These are phyloP conservation scores for Florisuga fusca DNA, from an alignment of 2,797 vertebrate species.

Conservation along the genomic window DNA sequence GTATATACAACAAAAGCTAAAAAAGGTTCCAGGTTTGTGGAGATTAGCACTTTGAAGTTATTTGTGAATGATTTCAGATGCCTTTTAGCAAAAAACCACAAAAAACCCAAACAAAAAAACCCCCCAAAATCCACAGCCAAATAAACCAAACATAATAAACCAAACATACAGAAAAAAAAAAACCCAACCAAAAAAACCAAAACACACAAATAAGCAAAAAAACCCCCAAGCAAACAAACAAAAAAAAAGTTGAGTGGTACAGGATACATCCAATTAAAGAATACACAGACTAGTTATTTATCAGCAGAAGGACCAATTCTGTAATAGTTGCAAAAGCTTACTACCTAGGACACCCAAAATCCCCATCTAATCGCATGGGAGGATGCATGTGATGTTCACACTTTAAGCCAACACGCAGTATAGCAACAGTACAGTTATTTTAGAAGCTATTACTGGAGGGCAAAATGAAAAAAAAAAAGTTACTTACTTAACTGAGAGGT, in stretches of 20 bases:
- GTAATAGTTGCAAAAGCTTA: background rate
- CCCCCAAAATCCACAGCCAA: no score
- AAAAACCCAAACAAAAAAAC: no score
- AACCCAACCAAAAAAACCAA: no score
- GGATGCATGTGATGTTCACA: no score
- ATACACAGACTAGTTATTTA: background rate
- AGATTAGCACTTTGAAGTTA: background rate
- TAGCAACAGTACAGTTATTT: background rate
- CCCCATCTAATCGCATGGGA: accelerated
- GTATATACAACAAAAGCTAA: background rate
- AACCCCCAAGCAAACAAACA: no score
- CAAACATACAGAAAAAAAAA: no score
- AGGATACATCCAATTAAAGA: background rate
- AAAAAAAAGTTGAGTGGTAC: background rate
- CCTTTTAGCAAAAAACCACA: background rate
- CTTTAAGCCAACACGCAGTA: background rate
- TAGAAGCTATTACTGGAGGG: accelerated
- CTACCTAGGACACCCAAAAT: background rate
- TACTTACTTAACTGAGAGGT: background rate
- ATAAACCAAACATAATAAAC: no score
- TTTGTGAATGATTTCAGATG: background rate
- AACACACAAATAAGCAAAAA: no score
- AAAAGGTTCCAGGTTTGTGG: background rate
- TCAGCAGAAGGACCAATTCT: background rate
- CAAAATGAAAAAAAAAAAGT: accelerated